Conservation (phyloP, 2,888 invertebrate genomes). For the Dynastes tityus region DNA sequence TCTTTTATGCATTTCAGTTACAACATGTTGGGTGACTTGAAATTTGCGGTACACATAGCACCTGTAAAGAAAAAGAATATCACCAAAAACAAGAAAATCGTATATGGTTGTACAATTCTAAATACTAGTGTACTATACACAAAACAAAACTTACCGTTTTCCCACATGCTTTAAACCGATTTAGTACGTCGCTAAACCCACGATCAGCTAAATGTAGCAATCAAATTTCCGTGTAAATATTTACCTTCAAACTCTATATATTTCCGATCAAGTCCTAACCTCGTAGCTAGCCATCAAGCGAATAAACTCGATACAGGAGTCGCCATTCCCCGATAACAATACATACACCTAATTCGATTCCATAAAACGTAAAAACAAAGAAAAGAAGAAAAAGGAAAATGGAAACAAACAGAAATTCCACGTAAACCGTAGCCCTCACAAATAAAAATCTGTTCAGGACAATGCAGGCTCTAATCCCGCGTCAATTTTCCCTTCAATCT, state of each 20-base stretch:
- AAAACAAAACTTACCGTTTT: too few species aligned
- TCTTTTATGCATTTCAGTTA: too few species aligned
- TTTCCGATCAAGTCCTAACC: neutral
- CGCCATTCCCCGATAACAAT: neutral
- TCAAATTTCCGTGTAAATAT: too few species aligned
- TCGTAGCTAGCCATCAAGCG: neutral
- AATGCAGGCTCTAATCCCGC: conserved; percentile 19
- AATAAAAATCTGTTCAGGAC: conserved; percentile 31
- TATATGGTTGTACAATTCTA: too few species aligned
- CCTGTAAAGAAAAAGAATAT: too few species aligned
- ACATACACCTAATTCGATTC: conserved; percentile 4
- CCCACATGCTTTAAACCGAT: too few species aligned
- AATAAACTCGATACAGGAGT: conserved; percentile 6
- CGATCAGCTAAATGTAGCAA: too few species aligned
- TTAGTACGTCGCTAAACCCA: too few species aligned
- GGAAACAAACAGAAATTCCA: conserved; percentile 25
- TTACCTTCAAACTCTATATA: neutral
- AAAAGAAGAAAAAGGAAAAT: neutral
- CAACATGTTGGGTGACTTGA: too few species aligned
- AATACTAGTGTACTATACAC: too few species aligned
- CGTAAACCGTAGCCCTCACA: conserved; percentile 15
- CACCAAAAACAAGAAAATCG: too few species aligned
- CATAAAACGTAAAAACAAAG: conserved; percentile 23
- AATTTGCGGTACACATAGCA: too few species aligned
- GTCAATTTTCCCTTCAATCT: conserved; percentile 41